Evolutionary conservation across 92 coral and sea anemone species (phyloP).

Genomic region (Plumapathes pennacea): DNA sequence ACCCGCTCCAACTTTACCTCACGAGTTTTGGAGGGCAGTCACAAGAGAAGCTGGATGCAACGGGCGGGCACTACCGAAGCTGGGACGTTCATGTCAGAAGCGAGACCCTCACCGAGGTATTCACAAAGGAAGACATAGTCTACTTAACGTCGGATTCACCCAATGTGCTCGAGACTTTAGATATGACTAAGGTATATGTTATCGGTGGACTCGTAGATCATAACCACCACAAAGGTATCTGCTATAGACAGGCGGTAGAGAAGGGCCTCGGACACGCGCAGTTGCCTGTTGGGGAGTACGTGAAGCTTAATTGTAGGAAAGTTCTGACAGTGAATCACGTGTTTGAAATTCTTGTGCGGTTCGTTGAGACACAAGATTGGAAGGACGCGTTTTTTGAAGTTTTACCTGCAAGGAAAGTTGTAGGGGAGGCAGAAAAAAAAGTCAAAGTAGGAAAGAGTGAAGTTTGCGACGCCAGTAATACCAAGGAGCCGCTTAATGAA

Average conservation of each 20-base stretch:
- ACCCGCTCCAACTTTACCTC: slow-evolving; percentile 79
- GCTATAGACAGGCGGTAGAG: slow-evolving; percentile 68
- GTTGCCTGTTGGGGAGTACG: slow-evolving; percentile 78
- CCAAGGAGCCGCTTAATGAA: too few species aligned
- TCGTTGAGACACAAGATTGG: slow-evolving; percentile 87
- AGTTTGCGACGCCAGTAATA: too few species aligned
- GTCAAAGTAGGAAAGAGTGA: too few species aligned
- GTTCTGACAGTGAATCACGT: slow-evolving; percentile 93
- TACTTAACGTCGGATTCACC: slow-evolving; percentile 92
- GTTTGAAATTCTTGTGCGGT: slow-evolving; percentile 81
- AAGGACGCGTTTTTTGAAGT: slow-evolving; percentile 70
- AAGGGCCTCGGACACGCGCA: slow-evolving; percentile 82
- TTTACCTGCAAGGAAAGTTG: slow-evolving; percentile 78
- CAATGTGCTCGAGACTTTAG: slow-evolving; percentile 70
- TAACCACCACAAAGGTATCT: slow-evolving; percentile 90
- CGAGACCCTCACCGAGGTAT: slow-evolving; percentile 58
- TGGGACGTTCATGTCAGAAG: slow-evolving; percentile 90
- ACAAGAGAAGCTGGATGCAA: slow-evolving; percentile 50
- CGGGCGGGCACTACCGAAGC: slow-evolving; percentile 54
- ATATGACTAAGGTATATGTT: slow-evolving; percentile 80
- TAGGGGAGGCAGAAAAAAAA: neutral
- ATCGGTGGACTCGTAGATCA: slow-evolving; percentile 98
- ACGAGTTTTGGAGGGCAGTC: slow-evolving; percentile 89
- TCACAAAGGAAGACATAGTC: slow-evolving; percentile 70
- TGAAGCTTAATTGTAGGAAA: slow-evolving; percentile 73